Conservation (phyloP, 2,797 vertebrate genomes). For the Phalanger gymnotis region DNA sequence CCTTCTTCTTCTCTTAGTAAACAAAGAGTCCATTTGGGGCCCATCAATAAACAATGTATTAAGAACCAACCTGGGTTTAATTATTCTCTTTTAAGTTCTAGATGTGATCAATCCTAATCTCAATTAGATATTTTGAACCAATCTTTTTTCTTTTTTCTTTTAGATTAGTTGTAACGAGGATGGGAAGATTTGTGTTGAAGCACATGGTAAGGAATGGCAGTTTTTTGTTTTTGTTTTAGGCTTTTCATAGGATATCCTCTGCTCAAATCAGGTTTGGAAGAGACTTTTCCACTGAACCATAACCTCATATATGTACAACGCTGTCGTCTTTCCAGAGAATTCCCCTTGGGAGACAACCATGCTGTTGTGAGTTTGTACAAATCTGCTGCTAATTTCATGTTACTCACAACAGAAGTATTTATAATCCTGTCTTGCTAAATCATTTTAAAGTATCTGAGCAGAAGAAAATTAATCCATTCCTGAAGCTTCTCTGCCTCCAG, state of each 20-base stretch:
- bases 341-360: not conserved
- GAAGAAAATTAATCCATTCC: constrained; percentile 69
- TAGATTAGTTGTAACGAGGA: not conserved
- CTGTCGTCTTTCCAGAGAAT: constrained; percentile 4
- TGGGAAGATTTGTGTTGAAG: not conserved
- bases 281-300: constrained; percentile 53
- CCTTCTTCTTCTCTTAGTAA: not conserved
- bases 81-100: constrained; percentile 20
- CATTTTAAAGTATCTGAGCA: constrained; percentile 63
- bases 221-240: not conserved
- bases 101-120: constrained; percentile 40
- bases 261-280: constrained; percentile 54
- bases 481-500: constrained; percentile 58
- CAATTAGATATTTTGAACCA: constrained; percentile 53
- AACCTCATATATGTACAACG: not conserved
- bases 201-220: not conserved
- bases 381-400: constrained; percentile 50
- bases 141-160: not conserved
- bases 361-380: not conserved
- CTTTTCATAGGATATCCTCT: constrained; percentile 50
- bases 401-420: constrained; percentile 59
- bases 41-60: not conserved
- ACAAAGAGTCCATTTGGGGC: not conserved
- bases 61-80: not conserved
- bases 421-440: constrained; percentile 57